Percentiles rank a stretch among this genome's conserved stretches.
Conservation (phyloP, 2,113 vertebrate genomes). For the Brachyhypopomus occidentalis region DNA sequence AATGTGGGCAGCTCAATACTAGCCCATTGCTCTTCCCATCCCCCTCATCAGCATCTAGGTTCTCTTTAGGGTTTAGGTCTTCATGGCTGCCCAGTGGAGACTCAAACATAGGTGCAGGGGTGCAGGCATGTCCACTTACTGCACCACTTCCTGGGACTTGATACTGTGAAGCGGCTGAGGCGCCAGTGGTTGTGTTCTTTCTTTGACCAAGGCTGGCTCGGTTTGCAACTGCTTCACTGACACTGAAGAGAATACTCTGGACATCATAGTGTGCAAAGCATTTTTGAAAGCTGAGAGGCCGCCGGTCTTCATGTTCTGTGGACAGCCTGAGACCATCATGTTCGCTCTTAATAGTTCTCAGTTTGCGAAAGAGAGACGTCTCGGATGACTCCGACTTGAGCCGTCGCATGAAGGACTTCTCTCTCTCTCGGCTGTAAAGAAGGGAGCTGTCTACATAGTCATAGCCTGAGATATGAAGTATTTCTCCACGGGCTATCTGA, state of each 20-base stretch:
- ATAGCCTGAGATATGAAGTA: constrained; percentile 86
- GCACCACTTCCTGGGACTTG: constrained; percentile 58
- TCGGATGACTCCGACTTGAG: constrained; percentile 88
- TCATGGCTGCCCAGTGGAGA: constrained; percentile 91
- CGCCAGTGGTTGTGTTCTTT: constrained; percentile 95
- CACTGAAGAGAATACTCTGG: constrained; percentile 94
- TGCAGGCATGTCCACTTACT: constrained; percentile 43
- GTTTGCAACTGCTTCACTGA: constrained; percentile 90
- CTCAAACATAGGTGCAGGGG: constrained; percentile 75
- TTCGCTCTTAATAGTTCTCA: constrained; percentile 89
- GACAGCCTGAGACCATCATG: constrained; percentile 85
- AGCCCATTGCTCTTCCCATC: constrained; percentile 94
- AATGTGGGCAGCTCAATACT: constrained; percentile 88
- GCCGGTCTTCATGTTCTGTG: constrained; percentile 81
- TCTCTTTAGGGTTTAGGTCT: constrained; percentile 93
- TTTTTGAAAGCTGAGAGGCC: constrained; percentile 87
- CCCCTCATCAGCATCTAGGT: constrained; percentile 89
- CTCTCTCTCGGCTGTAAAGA: constrained; percentile 82
- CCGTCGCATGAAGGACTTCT: constrained; percentile 88
- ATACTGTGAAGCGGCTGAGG: constrained; percentile 89
- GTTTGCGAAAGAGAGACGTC: constrained; percentile 88
- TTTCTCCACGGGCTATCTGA: constrained; percentile 90
- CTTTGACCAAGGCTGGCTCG: constrained; percentile 84
- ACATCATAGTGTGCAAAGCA: constrained; percentile 98
- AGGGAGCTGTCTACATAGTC: constrained; percentile 87